Percentiles rank a stretch among this genome's conserved stretches.
phyloP scores from a whole-genome alignment of 2,888 invertebrate genomes.

The Nymphalis polychloros region DNA sequence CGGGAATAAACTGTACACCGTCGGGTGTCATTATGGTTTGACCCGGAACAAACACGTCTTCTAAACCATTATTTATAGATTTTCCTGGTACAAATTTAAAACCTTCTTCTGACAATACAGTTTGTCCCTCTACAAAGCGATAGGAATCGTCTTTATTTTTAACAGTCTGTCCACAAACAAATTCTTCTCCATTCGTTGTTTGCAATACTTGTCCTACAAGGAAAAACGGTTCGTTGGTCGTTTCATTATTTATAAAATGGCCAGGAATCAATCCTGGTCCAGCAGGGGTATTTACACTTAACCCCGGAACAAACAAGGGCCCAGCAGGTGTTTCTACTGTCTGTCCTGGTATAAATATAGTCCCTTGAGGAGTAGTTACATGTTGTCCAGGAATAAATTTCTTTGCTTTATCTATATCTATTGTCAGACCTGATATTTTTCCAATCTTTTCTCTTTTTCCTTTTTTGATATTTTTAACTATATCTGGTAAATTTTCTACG shows the following conservation, averaged over 20 bases:
- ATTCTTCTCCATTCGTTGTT: conserved; percentile 80
- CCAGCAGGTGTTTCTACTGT: conserved; percentile 86
- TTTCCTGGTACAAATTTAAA: conserved; percentile 84
- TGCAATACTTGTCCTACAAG: conserved; percentile 86
- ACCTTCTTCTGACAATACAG: conserved; percentile 83
- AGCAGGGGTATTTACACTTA: conserved; percentile 85
- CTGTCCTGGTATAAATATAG: conserved; percentile 88
- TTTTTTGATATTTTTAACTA: conserved; percentile 83
- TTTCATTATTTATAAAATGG: conserved; percentile 83
- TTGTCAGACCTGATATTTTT: conserved; percentile 83
- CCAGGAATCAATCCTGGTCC: conserved; percentile 88
- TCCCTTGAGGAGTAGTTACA: conserved; percentile 85
- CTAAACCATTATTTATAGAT: conserved; percentile 70
- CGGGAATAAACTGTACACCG: conserved; percentile 84
- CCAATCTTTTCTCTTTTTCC: conserved; percentile 82
- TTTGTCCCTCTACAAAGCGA: conserved; percentile 84
- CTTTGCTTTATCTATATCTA: conserved; percentile 85
- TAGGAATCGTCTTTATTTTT: conserved; percentile 79
- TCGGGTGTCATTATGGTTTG: conserved; percentile 82
- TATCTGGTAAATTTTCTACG: conserved; percentile 83
- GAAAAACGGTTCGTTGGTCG: conserved; percentile 83
- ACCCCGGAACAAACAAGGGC: conserved; percentile 86
- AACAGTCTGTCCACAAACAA: conserved; percentile 84
- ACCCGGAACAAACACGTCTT: conserved; percentile 82
- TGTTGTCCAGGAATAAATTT: conserved; percentile 88